Evolutionary conservation across 1,140 invertebrate species (phyloP), one percentile per base, ranked within the genome.

Genomic region (Archivesica marissinica): DNA sequence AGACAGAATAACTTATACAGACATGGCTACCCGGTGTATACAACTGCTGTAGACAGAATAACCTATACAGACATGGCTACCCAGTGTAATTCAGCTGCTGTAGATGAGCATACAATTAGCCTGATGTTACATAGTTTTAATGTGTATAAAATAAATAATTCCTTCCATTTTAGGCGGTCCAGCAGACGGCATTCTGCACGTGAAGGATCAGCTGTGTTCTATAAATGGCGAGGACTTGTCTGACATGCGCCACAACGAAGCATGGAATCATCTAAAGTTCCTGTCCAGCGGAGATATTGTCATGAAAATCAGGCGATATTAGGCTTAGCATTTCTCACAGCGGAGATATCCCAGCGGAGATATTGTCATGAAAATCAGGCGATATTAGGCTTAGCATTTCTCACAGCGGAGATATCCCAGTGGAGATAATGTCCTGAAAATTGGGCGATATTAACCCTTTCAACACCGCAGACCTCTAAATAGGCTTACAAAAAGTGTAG

Each of bases 211-310:
- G 94, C 95, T 99, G 78, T 92, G 98, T 9, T 95, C 96, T 82
- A 96, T 98, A 28, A 98, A 98, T 90, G 96, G 96, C 30, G 95
- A 95, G 59, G 96, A 97, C 79, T 96, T 98, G 84, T 96, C 96
- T 75, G 95, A 95, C 59, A 97, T 98, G 95, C 97, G 97, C 0
- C 95, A 98, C 85, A 98, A 98, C 81, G 97, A 98, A 94, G 98
- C 97, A 47, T 99, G 98, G 98, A 97, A 97, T 87, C 96, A 97
- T 75, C 96, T 99, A 94, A 98, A 98, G 93, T 97, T 97, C 87
- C 92, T 98, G 77, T 96, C 97, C 75, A 96, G 97, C 88, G 97
- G 97, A 39, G 89, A 89, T 11, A 86, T 93, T 7, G 88, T 84
- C 44, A 44, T 93, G 39, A 80, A 68, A 17, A 90, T 93, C 20